Base-by-base conservation (phyloP, 2,888 invertebrate species). In the Branchipolynoe longqiensis region DNA sequence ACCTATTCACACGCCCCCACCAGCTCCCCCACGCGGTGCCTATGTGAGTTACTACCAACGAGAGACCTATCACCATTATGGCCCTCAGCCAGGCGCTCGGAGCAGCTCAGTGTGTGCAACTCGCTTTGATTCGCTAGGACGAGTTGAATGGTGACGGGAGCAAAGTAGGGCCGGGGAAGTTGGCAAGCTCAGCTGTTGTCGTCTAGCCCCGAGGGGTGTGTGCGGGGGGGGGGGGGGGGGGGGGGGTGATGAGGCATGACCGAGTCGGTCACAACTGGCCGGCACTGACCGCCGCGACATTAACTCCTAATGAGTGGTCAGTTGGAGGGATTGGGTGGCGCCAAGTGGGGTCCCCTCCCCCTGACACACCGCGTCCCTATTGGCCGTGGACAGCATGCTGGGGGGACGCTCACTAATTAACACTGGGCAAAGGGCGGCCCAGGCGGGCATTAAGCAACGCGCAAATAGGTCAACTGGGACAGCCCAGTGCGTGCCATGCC, bases 331-430 rank as follows among this genome's bases (percentile, higher is more conserved):
- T n/a, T n/a, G n/a, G n/a, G n/a, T n/a, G n/a, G n/a, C n/a, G n/a
- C n/a, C n/a, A n/a, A n/a, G 48, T 48, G 8, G 8, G 48, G 8
- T 48, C 18, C 8, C 48, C 48, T 48, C 48, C 8, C 48, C 18
- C 8, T 48, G 8, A 48, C 48, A 8, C 48, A 8, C 48, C 48
- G 48, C 48, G 18, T 8, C 48, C 8, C 48, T 48, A 18, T 12
- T 18, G 8, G 48, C 48, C 48, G 18, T n/a, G n/a, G n/a, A n/a
- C n/a, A n/a, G n/a, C n/a, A n/a, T n/a, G n/a, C n/a, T n/a, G n/a
- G n/a, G n/a, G n/a, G n/a, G n/a, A n/a, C n/a, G 18, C 48, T 18
- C 48, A 18, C 69, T 69, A 69, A 69, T 69, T 69, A 69, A 69
- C 69, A 38, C 36, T 38, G 18, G 18, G 69, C 38, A 36, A 33